Evolutionary conservation across 2,888 invertebrate genomes (phyloP).

Genomic region (Hirtodrosophila alboralis): DNA sequence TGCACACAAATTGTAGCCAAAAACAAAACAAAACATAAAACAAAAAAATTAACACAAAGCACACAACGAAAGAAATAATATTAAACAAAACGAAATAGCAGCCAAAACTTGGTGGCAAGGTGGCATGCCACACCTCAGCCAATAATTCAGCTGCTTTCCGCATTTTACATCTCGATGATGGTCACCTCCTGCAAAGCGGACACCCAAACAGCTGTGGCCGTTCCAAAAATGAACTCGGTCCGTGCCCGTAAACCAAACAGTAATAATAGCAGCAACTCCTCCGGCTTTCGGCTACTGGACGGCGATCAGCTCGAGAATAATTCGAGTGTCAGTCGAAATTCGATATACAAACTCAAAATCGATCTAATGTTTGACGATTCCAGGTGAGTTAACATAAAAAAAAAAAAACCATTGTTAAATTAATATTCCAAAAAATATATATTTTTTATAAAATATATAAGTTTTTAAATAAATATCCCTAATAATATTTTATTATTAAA

Average conservation of each 20-base stretch:
- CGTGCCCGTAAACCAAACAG: constrained; percentile 76
- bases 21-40: constrained; percentile 12
- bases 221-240: constrained; percentile 81
- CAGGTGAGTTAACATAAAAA: constrained; percentile 83
- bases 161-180: constrained; percentile 70
- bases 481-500: no score
- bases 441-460: no score
- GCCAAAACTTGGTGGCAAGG: constrained; percentile 6
- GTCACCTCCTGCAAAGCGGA: constrained; percentile 84
- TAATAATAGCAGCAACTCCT: constrained; percentile 82
- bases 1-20: constrained; percentile 56
- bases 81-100: constrained; percentile 12
- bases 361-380: constrained; percentile 93
- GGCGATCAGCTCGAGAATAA: constrained; percentile 83
- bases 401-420: no score
- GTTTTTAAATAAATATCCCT: no score
- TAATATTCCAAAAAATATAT: no score
- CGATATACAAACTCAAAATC: constrained; percentile 92
- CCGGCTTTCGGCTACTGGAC: constrained; percentile 84
- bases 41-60: constrained; percentile 8
- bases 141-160: constrained; percentile 21
- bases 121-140: constrained; percentile 26
- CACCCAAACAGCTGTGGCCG: constrained; percentile 77
- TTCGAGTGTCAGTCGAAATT: constrained; percentile 85
- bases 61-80: constrained; percentile 21